Evolutionary conservation across 2,888 invertebrate genomes (phyloP).

Genomic region (Crioceris asparagi): DNA sequence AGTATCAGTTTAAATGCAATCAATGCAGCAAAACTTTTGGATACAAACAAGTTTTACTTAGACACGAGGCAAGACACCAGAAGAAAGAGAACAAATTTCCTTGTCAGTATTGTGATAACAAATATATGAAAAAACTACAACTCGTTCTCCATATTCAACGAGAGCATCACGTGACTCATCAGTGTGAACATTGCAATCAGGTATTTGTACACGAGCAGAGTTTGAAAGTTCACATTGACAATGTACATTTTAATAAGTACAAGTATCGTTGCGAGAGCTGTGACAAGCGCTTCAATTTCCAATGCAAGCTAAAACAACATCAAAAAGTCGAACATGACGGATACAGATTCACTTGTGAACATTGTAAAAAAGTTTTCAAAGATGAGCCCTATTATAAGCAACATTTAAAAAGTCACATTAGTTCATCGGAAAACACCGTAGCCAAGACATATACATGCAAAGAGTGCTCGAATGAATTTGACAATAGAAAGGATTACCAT

Average conservation of each 20-base stretch:
- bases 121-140: too few species aligned
- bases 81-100: too few species aligned
- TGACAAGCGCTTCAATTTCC: background rate
- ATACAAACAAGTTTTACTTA: slow-evolving; percentile 15
- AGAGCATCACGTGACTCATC: too few species aligned
- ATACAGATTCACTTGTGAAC: slow-evolving; percentile 26
- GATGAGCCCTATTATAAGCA: slow-evolving; percentile 26
- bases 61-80: too few species aligned
- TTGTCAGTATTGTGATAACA: too few species aligned
- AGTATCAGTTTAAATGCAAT: slow-evolving; percentile 15
- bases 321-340: slow-evolving; percentile 5
- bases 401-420: slow-evolving; percentile 39
- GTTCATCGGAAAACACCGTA: slow-evolving; percentile 12
- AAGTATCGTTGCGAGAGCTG: background rate
- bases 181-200: background rate
- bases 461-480: slow-evolving; percentile 13
- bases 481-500: slow-evolving; percentile 1
- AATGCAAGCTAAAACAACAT: background rate
- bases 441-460: slow-evolving; percentile 8
- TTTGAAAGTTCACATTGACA: background rate
- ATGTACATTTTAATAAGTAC: background rate
- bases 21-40: slow-evolving; percentile 21
- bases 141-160: too few species aligned
- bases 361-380: slow-evolving; percentile 41
- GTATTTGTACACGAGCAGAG: background rate